Evolutionary conservation across 2,888 invertebrate genomes (phyloP), one percentile per base, ranked within the genome.

Genomic region (Campaea margaritaria): DNA sequence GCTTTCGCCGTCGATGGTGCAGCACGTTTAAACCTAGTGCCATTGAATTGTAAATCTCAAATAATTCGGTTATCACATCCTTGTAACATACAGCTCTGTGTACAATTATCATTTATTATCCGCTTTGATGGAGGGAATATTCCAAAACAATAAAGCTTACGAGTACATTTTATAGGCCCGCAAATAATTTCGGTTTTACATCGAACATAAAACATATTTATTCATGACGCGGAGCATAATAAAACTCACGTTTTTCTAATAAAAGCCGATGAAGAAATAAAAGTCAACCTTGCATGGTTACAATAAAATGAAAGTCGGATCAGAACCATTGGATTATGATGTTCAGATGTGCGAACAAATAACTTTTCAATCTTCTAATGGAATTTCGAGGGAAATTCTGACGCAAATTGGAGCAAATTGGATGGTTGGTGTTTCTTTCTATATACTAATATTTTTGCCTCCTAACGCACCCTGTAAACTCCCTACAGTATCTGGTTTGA

Each of bases 161-260:
- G 51, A 48, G 59, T 65, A 64, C 59, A 64, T 54, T 67, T 69
- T 69, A 69, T 69, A 62, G 64, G 52, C 50, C 65, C 59, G 59
- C 69, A 65, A 69, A 69, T 69, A 67, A 69, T 69, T 65, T 67
- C 62, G 62, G 62, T 69, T 69, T 69, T 69, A 69, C 69, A 66
- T 66, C 69, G 62, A 64, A 58, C 69, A 62, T 69, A 69, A 69
- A 69, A 67, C 63, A 69, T 67, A 67, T 69, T 69, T 69, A 69
- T 69, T 69, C 69, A 69, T 67, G 69, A 62, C 67, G 64, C 67
- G 45, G 52, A 16, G 64, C 64, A 67, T 67, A 69, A 69, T 69
- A 69, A 69, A 69, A 67, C 65, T 63, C 67, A 67, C 69, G 67
- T 67, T 69, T 67, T 69, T 65, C 65, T 57, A 65, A 69, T 69